These are phyloP conservation scores for Archilochus colubris DNA, from an alignment of 2,113 vertebrate species.

Conservation along the genomic window DNA sequence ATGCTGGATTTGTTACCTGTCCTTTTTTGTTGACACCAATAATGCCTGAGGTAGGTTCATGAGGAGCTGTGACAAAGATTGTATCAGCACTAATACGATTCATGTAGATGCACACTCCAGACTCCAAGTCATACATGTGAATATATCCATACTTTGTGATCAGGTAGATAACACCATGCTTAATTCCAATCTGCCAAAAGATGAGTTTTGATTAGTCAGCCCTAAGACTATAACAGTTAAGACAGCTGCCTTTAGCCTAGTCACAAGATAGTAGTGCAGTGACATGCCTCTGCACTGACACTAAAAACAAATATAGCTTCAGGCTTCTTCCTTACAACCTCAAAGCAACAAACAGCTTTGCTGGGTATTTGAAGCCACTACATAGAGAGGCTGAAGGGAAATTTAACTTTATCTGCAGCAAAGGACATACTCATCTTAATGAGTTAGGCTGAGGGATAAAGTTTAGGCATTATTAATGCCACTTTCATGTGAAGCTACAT, in stretches of 20 bases:
- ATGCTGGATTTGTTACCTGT: conserved; percentile 77
- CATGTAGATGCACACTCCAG: conserved; percentile 93
- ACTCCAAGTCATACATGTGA: conserved; percentile 92
- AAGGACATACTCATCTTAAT: not conserved
- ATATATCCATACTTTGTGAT: conserved; percentile 94
- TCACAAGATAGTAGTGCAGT: not conserved
- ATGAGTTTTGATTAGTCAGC: not conserved
- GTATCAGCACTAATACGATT: conserved; percentile 93
- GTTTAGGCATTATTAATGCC: not conserved
- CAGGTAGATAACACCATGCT: conserved; percentile 91
- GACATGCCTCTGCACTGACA: conserved; percentile 11
- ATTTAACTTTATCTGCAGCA: not conserved
- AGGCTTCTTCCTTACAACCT: not conserved
- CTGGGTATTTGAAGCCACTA: not conserved
- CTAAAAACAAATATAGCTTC: not conserved
- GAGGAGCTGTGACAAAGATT: conserved; percentile 91
- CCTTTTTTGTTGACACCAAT: conserved; percentile 95
- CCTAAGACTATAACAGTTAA: not conserved
- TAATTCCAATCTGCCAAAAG: conserved; percentile 82
- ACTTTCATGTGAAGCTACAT: not conserved
- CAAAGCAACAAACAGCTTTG: not conserved
- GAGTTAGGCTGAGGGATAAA: not conserved
- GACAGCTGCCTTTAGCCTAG: not conserved
- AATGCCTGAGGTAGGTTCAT: conserved; percentile 91
- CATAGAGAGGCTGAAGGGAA: not conserved